Conservation (phyloP, 2,113 vertebrate species). For the Micromys minutus region DNA sequence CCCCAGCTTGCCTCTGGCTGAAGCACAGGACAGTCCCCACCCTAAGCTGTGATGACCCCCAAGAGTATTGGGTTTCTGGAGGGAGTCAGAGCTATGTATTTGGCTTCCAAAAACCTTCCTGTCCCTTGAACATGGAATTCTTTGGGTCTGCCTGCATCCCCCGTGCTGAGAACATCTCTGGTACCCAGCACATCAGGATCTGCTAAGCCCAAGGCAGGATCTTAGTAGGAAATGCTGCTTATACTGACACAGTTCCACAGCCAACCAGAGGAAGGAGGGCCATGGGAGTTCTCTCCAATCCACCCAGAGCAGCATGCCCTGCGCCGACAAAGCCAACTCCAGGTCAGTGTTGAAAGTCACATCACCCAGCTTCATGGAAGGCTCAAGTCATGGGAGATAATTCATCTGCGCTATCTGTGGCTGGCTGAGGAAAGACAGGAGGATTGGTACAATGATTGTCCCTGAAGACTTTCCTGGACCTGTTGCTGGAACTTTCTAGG, state of each 20-base stretch:
- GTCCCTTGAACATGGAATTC: neutral
- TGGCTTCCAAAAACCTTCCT: neutral
- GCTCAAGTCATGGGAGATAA: rapidly evolving
- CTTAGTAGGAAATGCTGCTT: neutral
- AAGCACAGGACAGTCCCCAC: neutral
- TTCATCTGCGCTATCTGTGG: neutral
- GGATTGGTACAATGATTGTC: neutral
- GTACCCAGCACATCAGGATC: neutral
- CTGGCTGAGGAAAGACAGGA: neutral
- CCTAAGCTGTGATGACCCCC: too few relatives aligned
- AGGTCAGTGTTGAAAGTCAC: too few relatives aligned
- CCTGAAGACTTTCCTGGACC: neutral
- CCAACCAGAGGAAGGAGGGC: neutral
- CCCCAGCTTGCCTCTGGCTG: neutral
- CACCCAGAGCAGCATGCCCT: neutral
- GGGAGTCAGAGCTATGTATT: neutral
- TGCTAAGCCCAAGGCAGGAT: neutral
- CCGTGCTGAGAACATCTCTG: neutral
- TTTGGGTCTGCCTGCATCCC: neutral
- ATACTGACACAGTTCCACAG: neutral
- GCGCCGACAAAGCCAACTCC: too few relatives aligned
- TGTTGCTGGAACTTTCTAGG: neutral
- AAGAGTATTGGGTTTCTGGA: neutral
- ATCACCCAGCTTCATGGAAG: too few relatives aligned
- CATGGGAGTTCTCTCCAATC: neutral